Conservation (phyloP, 1,140 invertebrate genomes). For the Euwallacea fornicatus region DNA sequence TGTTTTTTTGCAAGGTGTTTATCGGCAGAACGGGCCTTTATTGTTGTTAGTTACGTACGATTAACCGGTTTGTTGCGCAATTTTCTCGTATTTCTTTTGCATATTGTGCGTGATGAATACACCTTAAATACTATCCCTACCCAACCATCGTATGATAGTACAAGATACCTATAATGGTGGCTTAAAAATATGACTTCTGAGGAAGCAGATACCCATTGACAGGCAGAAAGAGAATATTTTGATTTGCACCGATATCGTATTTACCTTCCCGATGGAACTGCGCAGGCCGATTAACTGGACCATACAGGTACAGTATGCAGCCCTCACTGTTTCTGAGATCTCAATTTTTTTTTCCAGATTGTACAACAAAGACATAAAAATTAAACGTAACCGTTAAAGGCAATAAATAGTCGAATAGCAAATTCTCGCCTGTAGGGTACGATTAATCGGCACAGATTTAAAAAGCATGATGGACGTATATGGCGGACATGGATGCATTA, state of each 20-base stretch:
- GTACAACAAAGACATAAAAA: no score
- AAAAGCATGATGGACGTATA: no score
- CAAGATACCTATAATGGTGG: neutral
- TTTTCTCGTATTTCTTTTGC: neutral
- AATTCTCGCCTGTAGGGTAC: no score
- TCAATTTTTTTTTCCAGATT: no score
- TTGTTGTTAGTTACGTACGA: no score
- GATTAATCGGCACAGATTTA: no score
- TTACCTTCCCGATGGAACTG: constrained; percentile 30
- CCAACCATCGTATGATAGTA: neutral
- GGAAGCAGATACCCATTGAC: constrained; percentile 14
- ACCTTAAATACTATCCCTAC: neutral
- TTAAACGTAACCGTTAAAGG: no score
- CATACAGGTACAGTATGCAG: no score
- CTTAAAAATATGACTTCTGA: neutral
- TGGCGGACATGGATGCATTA: no score
- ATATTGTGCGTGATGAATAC: neutral
- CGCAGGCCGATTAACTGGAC: neutral
- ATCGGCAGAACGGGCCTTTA: no score
- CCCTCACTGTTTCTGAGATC: no score
- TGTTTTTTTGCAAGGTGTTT: neutral
- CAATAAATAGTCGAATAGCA: no score
- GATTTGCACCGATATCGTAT: constrained; percentile 28
- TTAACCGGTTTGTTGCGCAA: neutral
- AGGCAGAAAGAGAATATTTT: constrained; percentile 24